Evolutionary conservation across 2,797 vertebrate genomes (phyloP).

Genomic region (Aselliscus stoliczkanus): DNA sequence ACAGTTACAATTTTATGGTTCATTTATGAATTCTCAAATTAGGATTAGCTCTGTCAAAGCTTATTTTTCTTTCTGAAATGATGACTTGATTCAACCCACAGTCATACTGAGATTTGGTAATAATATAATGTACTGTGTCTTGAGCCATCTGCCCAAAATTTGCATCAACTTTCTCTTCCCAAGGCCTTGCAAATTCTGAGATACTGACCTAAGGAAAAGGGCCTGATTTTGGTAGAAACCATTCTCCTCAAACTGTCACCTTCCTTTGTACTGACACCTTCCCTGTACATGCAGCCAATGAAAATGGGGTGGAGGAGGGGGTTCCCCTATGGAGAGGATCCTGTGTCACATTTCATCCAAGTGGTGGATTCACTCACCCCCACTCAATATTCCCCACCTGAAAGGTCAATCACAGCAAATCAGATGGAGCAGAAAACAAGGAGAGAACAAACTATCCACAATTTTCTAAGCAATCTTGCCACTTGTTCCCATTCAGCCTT

Average conservation of each 20-base stretch:
- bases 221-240: neutral
- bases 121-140: neutral
- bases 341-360: neutral
- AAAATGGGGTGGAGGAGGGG: neutral
- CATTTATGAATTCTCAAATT: constrained; percentile 30
- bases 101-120: neutral
- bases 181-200: neutral
- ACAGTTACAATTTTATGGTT: constrained; percentile 47
- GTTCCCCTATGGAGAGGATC: neutral
- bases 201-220: neutral
- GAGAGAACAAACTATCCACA: neutral
- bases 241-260: neutral
- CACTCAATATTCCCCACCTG: neutral
- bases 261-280: neutral
- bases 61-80: constrained; percentile 24
- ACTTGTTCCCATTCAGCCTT: neutral
- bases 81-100: constrained; percentile 22
- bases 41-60: constrained; percentile 18
- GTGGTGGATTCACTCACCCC: neutral
- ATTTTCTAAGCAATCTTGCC: neutral
- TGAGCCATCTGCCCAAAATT: constrained; percentile 13
- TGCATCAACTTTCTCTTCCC: neutral
- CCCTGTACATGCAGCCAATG: neutral
- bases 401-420: neutral
- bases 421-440: neutral